phyloP scores from a whole-genome alignment of 1,140 invertebrate genomes.

The Bemisia tabaci region DNA sequence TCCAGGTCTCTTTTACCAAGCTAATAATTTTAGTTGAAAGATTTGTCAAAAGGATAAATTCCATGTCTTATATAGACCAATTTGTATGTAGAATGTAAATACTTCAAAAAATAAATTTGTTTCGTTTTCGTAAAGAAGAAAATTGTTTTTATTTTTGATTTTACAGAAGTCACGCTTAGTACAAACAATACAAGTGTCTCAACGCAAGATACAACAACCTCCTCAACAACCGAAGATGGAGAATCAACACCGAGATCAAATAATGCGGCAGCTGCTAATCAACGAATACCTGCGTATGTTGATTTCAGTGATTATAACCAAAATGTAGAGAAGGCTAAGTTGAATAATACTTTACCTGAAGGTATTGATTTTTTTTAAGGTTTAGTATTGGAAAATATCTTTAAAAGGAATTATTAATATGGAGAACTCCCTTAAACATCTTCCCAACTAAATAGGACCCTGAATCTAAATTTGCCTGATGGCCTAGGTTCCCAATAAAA shows the following conservation, averaged over 20 bases:
- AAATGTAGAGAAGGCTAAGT: slow-evolving; percentile 48
- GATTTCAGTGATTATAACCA: slow-evolving; percentile 71
- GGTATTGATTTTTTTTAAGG: slow-evolving; percentile 32
- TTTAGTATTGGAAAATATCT: no score
- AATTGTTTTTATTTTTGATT: not conserved
- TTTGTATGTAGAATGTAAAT: slow-evolving; percentile 15
- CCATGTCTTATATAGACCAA: no score
- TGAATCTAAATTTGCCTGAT: no score
- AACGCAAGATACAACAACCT: slow-evolving; percentile 4
- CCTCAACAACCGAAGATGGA: not conserved
- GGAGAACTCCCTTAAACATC: no score
- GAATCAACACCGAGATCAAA: not conserved
- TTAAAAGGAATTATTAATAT: no score
- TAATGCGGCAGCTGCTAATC: not conserved
- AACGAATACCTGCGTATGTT: slow-evolving; percentile 46
- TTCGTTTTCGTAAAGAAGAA: not conserved
- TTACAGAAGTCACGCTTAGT: not conserved
- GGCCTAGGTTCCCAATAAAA: no score
- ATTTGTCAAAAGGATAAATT: no score
- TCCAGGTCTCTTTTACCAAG: no score
- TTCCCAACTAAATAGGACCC: no score
- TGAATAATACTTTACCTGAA: slow-evolving; percentile 41
- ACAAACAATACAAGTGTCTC: slow-evolving; percentile 5
- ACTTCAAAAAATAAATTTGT: slow-evolving; percentile 8
- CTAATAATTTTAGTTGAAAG: no score